Base-by-base conservation (phyloP, 2,888 invertebrate species). In the Athalia rosae region DNA sequence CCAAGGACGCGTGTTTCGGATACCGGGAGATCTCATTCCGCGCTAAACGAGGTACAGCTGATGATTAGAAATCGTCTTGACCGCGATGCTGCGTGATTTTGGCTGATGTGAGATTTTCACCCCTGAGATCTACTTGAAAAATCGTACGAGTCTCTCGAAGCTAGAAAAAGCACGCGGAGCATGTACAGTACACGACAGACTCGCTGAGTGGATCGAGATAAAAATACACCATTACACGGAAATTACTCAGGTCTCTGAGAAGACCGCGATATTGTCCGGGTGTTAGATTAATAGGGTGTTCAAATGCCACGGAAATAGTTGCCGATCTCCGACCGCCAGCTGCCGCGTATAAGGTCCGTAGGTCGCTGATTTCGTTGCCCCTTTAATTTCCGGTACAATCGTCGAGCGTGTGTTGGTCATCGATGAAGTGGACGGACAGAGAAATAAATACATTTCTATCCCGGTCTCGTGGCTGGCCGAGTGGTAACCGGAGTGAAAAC, bases 221-320 rank as follows among this genome's bases (percentile, higher is more conserved):
- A 74, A 74, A 74, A 74, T 74, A 47, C 59, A 48, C 61, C 74
- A 59, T 74, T 62, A 62, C 74, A 74, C 74, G 74, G 74, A 74
- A 74, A 74, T 74, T 74, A 62, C 74, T 74, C 74, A 50, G 62
- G 48, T 59, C 48, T 61, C 74, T 48, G 74, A 74, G 74, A 62
- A 62, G 74, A 62, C 59, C 61, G 74, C 50, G 62, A 74, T 59
- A 74, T 62, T 74, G 61, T 62, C 62, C 74, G 62, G 61, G 74
- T 62, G 74, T 74, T 74, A 74, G 74, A 74, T 74, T 74, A 74
- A 74, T 74, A 74, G 74, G 61, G 61, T 74, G 74, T 74, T 74
- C 15, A 74, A 74, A 62, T 61, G 74, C 74, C 48, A n/a, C 74
- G 74, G 74, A 74, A 74, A 74, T 74, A 74, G 74, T 74, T 74